Percentiles rank a stretch among this genome's conserved stretches.
phyloP scores from a whole-genome alignment of 1,140 invertebrate genomes.

The Prorops nasuta region DNA sequence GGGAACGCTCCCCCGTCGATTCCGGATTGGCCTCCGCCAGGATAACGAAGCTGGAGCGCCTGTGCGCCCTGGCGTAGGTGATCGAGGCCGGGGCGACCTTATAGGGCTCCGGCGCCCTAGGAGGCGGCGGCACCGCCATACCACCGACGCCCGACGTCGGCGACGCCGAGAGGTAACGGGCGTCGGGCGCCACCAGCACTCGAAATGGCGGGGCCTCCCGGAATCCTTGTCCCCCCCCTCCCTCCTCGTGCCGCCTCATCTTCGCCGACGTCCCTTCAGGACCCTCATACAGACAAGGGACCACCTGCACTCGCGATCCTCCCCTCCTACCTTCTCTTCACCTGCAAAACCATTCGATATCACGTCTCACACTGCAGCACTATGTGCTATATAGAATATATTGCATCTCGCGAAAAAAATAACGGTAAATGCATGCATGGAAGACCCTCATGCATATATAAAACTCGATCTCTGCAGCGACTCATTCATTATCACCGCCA shows the following conservation, averaged over 20 bases:
- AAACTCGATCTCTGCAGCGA: too few species aligned
- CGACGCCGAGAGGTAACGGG: constrained; percentile 20
- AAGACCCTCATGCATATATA: too few species aligned
- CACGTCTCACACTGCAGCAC: too few species aligned
- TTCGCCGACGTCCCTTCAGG: constrained; percentile 33
- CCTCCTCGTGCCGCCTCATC: not conserved
- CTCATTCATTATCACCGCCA: too few species aligned
- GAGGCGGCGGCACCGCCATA: constrained; percentile 26
- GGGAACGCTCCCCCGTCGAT: constrained; percentile 29
- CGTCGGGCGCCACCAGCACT: constrained; percentile 36
- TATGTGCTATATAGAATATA: too few species aligned
- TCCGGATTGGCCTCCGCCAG: constrained; percentile 56
- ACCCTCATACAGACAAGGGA: not conserved
- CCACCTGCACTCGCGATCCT: too few species aligned
- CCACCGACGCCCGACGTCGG: constrained; percentile 18
- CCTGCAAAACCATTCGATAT: too few species aligned
- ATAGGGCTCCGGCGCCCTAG: constrained; percentile 51
- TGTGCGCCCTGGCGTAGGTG: constrained; percentile 38
- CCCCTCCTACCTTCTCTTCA: too few species aligned
- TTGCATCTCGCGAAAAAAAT: too few species aligned
- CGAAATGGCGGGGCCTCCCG: constrained; percentile 36
- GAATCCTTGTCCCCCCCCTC: too few species aligned
- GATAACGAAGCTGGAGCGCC: constrained; percentile 61
- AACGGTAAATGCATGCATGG: too few species aligned
- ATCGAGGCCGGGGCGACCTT: constrained; percentile 38